phyloP scores from a whole-genome alignment of 2,113 vertebrate genomes.

The Haemorhous mexicanus region DNA sequence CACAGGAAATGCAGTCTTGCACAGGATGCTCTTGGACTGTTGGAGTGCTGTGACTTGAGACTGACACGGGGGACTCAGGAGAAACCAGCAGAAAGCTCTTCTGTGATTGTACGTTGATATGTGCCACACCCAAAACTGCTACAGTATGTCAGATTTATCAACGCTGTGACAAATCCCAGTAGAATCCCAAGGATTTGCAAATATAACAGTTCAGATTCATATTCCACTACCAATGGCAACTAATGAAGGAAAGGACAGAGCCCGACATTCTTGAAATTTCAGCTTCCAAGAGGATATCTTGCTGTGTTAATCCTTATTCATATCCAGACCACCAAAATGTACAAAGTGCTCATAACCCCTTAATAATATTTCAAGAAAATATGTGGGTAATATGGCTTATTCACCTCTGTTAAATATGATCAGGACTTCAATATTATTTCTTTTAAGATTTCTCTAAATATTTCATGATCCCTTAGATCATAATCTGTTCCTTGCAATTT shows the following conservation, averaged over 20 bases:
- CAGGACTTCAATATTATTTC: background rate
- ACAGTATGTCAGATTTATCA: background rate
- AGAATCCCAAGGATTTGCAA: background rate
- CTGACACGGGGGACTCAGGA: fast-evolving
- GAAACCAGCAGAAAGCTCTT: background rate
- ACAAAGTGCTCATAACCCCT: background rate
- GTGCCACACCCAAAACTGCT: background rate
- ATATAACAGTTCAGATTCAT: background rate
- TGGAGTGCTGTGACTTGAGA: background rate
- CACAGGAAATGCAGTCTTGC: background rate
- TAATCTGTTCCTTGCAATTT: background rate
- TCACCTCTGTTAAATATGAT: background rate
- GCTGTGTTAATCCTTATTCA: background rate
- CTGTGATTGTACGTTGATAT: fast-evolving
- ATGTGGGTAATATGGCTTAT: background rate
- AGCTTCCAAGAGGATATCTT: background rate
- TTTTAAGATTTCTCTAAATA: background rate
- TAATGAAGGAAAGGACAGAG: background rate
- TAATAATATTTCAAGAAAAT: background rate
- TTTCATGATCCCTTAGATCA: background rate
- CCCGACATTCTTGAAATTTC: background rate
- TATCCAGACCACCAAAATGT: background rate
- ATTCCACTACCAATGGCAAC: background rate
- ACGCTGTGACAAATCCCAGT: background rate
- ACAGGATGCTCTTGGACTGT: background rate